phyloP scores from a whole-genome alignment of 2,888 invertebrate species.

The Tineola bisselliella region DNA sequence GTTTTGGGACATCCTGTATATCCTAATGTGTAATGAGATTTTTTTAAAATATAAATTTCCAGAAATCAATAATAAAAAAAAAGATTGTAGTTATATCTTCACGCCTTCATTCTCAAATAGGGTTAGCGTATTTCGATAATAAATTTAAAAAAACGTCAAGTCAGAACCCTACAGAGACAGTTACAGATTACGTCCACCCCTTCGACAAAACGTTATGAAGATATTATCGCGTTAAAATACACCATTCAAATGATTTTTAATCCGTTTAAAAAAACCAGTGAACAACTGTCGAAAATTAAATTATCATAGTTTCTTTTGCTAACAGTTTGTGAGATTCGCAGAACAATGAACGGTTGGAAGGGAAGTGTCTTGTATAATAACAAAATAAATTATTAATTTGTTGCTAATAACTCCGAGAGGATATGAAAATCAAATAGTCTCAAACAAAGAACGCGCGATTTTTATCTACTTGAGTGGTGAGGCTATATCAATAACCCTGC shows the following conservation, averaged over 20 bases:
- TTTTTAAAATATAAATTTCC: no score
- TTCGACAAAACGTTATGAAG: constrained; percentile 62
- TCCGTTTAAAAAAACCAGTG: constrained; percentile 1
- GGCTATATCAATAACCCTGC: no score
- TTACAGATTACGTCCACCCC: constrained; percentile 60
- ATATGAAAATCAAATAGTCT: neutral
- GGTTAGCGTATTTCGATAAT: neutral
- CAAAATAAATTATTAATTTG: neutral
- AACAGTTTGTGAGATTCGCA: neutral
- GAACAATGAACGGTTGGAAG: neutral
- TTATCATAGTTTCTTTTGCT: no score
- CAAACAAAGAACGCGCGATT: neutral
- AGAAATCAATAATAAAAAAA: neutral
- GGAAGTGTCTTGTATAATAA: neutral
- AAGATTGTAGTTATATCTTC: neutral
- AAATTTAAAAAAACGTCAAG: neutral
- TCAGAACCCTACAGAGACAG: constrained; percentile 31
- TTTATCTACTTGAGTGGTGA: neutral
- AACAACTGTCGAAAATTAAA: constrained; percentile 7
- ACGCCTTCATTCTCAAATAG: neutral
- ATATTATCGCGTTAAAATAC: constrained; percentile 40
- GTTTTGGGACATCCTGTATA: no score
- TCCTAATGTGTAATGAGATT: no score
- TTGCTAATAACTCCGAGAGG: neutral
- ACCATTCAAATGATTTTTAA: constrained; percentile 3